Conservation (phyloP, 2,888 invertebrate genomes). For the Pammene aurita region DNA sequence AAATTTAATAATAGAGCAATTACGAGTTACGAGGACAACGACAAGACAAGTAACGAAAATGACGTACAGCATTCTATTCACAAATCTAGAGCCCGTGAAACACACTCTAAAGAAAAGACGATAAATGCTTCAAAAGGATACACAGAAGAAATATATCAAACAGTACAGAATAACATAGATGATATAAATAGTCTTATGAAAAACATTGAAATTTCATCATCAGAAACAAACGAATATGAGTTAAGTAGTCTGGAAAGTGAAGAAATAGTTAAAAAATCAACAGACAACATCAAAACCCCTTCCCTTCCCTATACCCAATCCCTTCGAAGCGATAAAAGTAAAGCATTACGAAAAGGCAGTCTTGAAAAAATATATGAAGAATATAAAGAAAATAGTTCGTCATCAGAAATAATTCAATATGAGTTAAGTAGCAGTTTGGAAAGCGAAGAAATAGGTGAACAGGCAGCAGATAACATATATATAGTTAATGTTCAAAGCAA, state of each 20-base stretch:
- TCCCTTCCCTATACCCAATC: background rate
- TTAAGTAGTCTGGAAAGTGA: background rate
- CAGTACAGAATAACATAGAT: background rate
- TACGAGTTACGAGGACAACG: no score
- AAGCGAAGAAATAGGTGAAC: background rate
- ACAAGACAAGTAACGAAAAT: no score
- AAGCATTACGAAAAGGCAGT: no score
- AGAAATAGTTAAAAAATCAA: background rate
- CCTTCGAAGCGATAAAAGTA: background rate
- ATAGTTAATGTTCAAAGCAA: background rate
- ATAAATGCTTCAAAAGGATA: background rate
- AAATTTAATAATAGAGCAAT: no score
- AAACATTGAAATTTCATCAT: background rate
- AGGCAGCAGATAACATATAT: background rate
- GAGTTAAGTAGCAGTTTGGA: background rate
- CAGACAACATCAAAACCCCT: background rate
- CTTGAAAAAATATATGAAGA: background rate
- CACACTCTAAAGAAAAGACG: background rate
- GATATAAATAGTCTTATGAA: background rate
- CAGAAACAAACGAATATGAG: conserved; percentile 13
- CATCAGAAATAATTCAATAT: conserved; percentile 6
- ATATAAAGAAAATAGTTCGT: background rate
- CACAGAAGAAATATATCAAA: background rate
- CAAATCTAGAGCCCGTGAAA: background rate
- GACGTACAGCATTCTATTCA: background rate